These are phyloP conservation scores for Colinus virginianus DNA, from an alignment of 2,113 vertebrate genomes.

Conservation along the genomic window DNA sequence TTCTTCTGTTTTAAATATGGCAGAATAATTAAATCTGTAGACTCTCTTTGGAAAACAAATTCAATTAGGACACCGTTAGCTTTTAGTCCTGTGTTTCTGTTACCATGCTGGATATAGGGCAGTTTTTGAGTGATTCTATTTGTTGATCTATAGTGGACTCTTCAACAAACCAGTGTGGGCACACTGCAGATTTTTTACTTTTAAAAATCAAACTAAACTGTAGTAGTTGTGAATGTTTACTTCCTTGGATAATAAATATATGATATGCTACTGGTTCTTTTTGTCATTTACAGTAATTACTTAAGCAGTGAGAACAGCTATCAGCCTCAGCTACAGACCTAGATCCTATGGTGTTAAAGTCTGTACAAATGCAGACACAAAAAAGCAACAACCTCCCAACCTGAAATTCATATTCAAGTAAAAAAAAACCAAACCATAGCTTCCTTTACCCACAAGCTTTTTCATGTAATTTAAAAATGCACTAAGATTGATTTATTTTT, in stretches of 20 bases:
- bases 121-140: slow-evolving; percentile 17
- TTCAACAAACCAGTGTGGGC: not conserved
- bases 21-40: not conserved
- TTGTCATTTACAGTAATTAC: not conserved
- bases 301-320: not conserved
- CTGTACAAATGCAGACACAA: not conserved
- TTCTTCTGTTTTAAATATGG: not conserved
- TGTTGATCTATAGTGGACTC: not conserved
- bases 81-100: not conserved
- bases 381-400: not conserved
- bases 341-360: not conserved
- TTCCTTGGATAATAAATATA: not conserved
- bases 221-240: not conserved
- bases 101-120: not conserved
- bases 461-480: not conserved
- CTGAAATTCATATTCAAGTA: not conserved
- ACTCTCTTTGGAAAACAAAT: slow-evolving; percentile 5
- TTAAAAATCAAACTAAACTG: not conserved
- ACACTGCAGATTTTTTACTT: not conserved
- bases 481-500: not conserved
- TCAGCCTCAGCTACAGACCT: not conserved
- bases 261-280: not conserved
- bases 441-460: not conserved
- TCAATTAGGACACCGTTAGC: not conserved
- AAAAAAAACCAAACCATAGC: not conserved